Conservation (phyloP, 2,888 invertebrate genomes). For the Drosophila sordidula region DNA sequence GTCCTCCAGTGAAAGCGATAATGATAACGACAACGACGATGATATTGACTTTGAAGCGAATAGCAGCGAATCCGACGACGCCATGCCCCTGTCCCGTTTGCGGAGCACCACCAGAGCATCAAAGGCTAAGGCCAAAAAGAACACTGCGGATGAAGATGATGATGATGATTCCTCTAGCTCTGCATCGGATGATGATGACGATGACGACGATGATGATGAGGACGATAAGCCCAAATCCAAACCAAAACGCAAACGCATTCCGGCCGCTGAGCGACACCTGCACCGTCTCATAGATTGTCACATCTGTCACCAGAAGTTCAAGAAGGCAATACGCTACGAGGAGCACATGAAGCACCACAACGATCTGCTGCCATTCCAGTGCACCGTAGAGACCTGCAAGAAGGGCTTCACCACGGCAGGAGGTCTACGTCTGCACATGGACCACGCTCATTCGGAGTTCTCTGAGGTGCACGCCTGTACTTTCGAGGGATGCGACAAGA, state of each 20-base stretch:
- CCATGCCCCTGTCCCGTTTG: conserved; percentile 66
- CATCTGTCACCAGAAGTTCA: conserved; percentile 82
- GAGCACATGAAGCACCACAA: conserved; percentile 83
- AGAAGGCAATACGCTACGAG: conserved; percentile 78
- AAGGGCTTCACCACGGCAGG: conserved; percentile 82
- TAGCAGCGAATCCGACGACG: conserved; percentile 75
- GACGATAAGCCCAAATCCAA: conserved; percentile 48
- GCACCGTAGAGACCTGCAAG: conserved; percentile 76
- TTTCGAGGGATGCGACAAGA: conserved; percentile 79
- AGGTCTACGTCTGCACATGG: conserved; percentile 78
- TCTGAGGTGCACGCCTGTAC: conserved; percentile 80
- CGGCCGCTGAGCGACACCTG: conserved; percentile 70
- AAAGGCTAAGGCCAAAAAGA: conserved; percentile 41
- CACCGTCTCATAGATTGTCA: conserved; percentile 81
- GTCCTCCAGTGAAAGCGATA: conserved; percentile 60
- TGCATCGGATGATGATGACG: conserved; percentile 46
- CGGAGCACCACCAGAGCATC: conserved; percentile 28
- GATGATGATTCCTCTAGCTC: conserved; percentile 55
- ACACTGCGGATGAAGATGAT: conserved; percentile 36
- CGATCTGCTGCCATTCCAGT: conserved; percentile 82
- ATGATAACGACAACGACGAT: conserved; percentile 52
- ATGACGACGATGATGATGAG: conserved; percentile 30
- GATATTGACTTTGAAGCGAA: conserved; percentile 71
- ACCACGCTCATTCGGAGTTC: conserved; percentile 81
- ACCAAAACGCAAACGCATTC: conserved; percentile 69